Evolutionary conservation across 2,888 invertebrate species (phyloP).

Genomic region (Drosophila neotestacea): DNA sequence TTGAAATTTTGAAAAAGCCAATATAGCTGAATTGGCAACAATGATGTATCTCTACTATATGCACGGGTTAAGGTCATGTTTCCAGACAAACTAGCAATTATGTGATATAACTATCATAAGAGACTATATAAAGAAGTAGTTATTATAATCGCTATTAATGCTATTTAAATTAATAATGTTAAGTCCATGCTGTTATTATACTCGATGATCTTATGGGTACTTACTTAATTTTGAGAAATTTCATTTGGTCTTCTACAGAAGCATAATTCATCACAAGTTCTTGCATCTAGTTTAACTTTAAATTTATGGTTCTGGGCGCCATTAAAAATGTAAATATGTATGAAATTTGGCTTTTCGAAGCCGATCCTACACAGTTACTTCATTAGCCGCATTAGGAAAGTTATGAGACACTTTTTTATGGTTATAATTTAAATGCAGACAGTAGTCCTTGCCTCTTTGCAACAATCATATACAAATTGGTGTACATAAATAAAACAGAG

Average conservation of each 20-base stretch:
- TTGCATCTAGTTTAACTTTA: conserved; percentile 10
- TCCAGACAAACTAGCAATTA: too few species aligned
- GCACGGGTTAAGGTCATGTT: too few species aligned
- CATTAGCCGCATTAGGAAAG: conserved; percentile 61
- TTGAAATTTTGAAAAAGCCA: too few species aligned
- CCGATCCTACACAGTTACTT: conserved; percentile 44
- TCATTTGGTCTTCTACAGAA: conserved; percentile 1
- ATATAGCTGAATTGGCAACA: too few species aligned
- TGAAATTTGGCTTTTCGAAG: conserved; percentile 26
- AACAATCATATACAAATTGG: conserved; percentile 66
- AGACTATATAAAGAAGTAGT: too few species aligned
- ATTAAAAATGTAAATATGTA: conserved; percentile 68
- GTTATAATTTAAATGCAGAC: conserved; percentile 62
- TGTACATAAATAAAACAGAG: neutral
- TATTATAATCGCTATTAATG: neutral
- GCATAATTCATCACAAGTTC: conserved; percentile 17
- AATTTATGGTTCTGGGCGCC: conserved; percentile 51
- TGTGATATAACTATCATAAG: too few species aligned
- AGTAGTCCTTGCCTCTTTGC: conserved; percentile 8
- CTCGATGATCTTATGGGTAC: neutral
- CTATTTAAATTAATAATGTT: neutral
- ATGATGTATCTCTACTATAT: too few species aligned
- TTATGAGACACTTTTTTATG: conserved; percentile 35
- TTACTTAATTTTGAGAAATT: neutral
- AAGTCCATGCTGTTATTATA: neutral